These are phyloP conservation scores for Sebastes diaconus DNA, from an alignment of 2,797 vertebrate species.

Conservation along the genomic window DNA sequence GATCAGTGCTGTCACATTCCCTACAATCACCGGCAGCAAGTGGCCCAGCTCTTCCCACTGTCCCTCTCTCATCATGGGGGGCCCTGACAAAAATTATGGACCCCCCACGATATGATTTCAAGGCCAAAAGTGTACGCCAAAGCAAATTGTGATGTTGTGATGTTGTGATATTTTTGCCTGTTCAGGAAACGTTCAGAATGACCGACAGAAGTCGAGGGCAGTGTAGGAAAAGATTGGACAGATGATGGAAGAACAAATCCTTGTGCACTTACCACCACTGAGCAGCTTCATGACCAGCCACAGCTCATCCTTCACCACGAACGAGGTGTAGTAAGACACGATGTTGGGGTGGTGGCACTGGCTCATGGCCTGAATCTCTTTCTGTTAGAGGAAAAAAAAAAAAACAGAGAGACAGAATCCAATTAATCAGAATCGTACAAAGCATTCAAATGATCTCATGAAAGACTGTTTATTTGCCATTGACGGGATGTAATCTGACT, in stretches of 20 bases:
- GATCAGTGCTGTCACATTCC: conserved; percentile 67
- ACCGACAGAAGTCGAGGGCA: not conserved
- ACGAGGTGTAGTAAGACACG: conserved; percentile 98
- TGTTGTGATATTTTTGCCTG: not conserved
- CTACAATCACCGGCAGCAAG: conserved; percentile 60
- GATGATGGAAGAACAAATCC: not conserved
- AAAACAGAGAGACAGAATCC: not conserved
- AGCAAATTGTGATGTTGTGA: not conserved
- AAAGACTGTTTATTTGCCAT: not conserved
- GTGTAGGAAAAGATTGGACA: not conserved
- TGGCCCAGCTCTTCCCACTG: conserved; percentile 9
- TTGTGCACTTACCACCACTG: conserved; percentile 90
- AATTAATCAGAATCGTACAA: not conserved
- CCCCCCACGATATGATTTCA: not conserved
- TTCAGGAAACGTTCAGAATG: not conserved
- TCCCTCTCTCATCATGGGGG: not conserved
- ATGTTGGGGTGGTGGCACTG: conserved; percentile 99
- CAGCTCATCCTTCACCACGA: conserved; percentile 98
- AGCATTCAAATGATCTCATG: not conserved
- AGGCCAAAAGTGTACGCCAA: not conserved
- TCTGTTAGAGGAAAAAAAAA: conserved; percentile 79
- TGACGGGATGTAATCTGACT: not conserved
- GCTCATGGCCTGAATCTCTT: conserved; percentile 99
- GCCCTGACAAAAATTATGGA: not conserved
- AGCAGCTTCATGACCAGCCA: conserved; percentile 99